Conservation (phyloP, 2,797 vertebrate species). For the Cirrhinus molitorella region DNA sequence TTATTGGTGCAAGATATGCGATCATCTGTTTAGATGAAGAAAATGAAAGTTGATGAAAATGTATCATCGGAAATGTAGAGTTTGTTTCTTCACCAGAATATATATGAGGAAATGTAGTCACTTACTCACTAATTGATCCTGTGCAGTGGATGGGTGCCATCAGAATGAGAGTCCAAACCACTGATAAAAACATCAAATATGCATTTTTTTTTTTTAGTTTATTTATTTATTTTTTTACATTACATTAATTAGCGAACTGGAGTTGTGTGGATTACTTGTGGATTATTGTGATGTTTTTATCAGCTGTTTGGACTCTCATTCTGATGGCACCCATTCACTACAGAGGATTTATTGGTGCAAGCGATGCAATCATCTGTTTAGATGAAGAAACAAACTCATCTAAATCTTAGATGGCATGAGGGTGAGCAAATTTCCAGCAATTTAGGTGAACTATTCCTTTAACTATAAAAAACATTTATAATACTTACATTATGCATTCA, state of each 20-base stretch:
- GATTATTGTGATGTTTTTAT: not conserved
- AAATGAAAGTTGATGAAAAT: no score
- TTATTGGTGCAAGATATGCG: no score
- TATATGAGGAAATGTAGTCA: not conserved
- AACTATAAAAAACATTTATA: not conserved
- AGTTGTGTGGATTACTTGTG: not conserved
- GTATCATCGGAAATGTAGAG: no score
- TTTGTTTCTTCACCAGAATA: no score
- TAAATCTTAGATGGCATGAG: not conserved
- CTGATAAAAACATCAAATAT: no score
- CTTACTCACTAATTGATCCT: not conserved
- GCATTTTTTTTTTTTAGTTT: no score
- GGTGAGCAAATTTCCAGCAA: not conserved
- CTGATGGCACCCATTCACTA: not conserved
- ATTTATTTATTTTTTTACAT: no score
- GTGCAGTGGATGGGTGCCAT: not conserved
- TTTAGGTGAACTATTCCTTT: not conserved
- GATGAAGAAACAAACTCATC: not conserved
- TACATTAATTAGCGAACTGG: not conserved
- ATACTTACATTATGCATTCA: not conserved
- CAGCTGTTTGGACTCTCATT: not conserved
- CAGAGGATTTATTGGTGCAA: not conserved
- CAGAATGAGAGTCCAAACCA: not conserved
- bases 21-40: no score
- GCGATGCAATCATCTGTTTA: no score